Evolutionary conservation across 2,888 invertebrate species (phyloP).

Genomic region (Brachypterus glaber): DNA sequence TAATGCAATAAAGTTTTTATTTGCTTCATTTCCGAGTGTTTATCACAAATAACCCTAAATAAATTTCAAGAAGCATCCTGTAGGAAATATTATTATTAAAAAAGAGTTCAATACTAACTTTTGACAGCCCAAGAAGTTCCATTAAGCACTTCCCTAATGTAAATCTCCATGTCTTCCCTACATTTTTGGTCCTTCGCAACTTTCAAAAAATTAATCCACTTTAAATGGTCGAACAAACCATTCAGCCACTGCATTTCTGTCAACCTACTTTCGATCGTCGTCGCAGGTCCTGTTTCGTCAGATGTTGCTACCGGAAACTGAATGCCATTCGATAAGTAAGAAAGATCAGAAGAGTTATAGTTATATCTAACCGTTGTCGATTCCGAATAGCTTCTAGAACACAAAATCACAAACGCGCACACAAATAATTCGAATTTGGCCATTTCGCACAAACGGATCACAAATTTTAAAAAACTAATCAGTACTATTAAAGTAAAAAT

Average conservation of each 20-base stretch:
- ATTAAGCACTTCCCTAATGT: constrained; percentile 48
- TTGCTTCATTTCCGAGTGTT: no score
- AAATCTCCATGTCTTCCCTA: constrained; percentile 46
- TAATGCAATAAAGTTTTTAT: no score
- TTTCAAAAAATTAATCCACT: constrained; percentile 39
- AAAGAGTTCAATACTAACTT: no score
- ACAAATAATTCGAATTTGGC: constrained; percentile 12
- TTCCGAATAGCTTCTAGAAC: constrained; percentile 16
- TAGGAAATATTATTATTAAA: no score
- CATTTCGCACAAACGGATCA: constrained; percentile 16
- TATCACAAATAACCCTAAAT: no score
- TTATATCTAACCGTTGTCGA: constrained; percentile 25
- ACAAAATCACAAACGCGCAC: constrained; percentile 19
- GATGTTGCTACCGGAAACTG: constrained; percentile 33
- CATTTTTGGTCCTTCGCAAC: constrained; percentile 37
- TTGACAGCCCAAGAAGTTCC: constrained; percentile 66
- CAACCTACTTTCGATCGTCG: constrained; percentile 16
- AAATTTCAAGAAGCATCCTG: no score
- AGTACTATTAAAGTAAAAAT: no score
- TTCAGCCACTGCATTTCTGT: constrained; percentile 56
- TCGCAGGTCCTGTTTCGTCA: constrained; percentile 19
- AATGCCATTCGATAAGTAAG: constrained; percentile 38
- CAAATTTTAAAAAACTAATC: no score
- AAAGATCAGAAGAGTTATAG: constrained; percentile 38
- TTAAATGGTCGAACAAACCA: constrained; percentile 55